phyloP scores from a whole-genome alignment of 1,140 invertebrate species.

The Caenorhabditis tropicalis region DNA sequence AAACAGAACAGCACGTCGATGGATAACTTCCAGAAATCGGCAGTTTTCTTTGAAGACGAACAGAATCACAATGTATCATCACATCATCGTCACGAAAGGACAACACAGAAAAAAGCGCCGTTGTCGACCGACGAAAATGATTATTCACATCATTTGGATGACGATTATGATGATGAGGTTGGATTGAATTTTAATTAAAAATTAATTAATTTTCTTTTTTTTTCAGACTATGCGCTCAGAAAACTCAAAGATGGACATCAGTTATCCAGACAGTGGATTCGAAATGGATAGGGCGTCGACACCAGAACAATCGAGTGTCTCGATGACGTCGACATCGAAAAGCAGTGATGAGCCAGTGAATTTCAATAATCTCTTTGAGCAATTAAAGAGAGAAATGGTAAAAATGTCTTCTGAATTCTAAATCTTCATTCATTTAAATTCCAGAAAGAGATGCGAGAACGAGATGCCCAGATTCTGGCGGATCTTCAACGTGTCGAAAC shows the following conservation, averaged over 20 bases:
- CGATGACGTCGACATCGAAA: conserved; percentile 40
- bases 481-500: conserved; percentile 46
- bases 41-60: not conserved
- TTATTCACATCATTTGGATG: conserved; percentile 20
- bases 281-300: conserved; percentile 45
- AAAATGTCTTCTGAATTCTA: not conserved
- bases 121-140: conserved; percentile 17
- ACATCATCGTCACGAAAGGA: not conserved
- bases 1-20: conserved; percentile 41
- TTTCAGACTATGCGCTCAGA: conserved; percentile 34
- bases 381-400: conserved; percentile 47
- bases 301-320: conserved; percentile 16
- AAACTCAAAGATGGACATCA: conserved; percentile 27
- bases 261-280: conserved; percentile 48
- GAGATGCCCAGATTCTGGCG: conserved; percentile 41
- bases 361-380: conserved; percentile 36
- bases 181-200: not conserved
- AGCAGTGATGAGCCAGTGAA: conserved; percentile 4
- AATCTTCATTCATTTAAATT: too few relatives aligned
- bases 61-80: not conserved
- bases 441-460: conserved; percentile 41
- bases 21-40: conserved; percentile 37
- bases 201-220: not conserved
- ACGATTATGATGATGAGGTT: conserved; percentile 24
- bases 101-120: not conserved